Base-by-base conservation (phyloP, 2,797 vertebrate species). In the Pterois miles region DNA sequence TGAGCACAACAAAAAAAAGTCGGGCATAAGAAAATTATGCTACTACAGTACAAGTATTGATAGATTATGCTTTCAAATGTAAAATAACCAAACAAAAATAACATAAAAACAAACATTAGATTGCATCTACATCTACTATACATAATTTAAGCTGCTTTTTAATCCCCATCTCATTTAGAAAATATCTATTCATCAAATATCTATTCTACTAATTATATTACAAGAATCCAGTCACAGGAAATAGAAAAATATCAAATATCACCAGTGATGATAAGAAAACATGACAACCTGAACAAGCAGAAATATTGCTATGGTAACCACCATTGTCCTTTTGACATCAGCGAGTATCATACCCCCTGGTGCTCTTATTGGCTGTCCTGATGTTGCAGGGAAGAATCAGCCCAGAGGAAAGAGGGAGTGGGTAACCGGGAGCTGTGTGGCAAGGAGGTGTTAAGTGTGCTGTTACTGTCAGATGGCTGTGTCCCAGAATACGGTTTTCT, bases 401-500 rank as follows among this genome's bases (percentile, higher is more conserved):
- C 80, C 58, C 76, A 50, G 40, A 71, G 74, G 85, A 65, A 34
- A 71, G 78, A 64, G 2, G 76, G 65, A 78, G 65, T 57, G 84
- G 85, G 84, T 85, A 85, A 81, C 60, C 74, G 22, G 57, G 82
- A 74, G 57, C 80, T 88, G 82, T 85, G 81, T 90, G 86, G 88
- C 74, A 48, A 67, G 81, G 34, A 5, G 74, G 76, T 81, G 72
- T 34, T n/a, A 59, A 80, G 71, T 87, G 84, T 74, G 80, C 88
- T 50, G 57, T 78, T 74, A 80, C 50, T 80, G 78, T 98, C 96
- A 99, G 91, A 99, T 99, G 88, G 98, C 98, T 1, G 98, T 99
- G 92, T 99, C 98, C 98, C 98, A 99, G 94, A 99, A 99, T 65
- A 99, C 97, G 52, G 97, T 98, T 60, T 96, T 97, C 81, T 99